These are phyloP conservation scores for Saccostrea cuccullata DNA, from an alignment of 1,140 invertebrate species.

Conservation along the genomic window DNA sequence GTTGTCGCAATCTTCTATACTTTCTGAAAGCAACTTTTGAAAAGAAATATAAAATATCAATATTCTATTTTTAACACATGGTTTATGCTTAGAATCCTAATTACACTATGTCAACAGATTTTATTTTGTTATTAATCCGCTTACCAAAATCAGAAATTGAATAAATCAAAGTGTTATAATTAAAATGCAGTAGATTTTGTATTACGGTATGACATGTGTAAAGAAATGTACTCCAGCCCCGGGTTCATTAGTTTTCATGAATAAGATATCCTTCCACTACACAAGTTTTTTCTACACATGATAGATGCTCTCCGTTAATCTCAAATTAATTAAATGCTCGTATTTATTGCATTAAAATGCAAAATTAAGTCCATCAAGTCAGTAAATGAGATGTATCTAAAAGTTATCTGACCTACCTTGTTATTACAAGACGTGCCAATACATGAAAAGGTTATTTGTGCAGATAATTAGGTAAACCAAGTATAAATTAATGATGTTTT, in stretches of 20 bases:
- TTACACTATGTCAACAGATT: neutral
- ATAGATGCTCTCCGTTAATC: too few relatives aligned
- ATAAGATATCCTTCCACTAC: neutral
- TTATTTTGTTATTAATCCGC: neutral
- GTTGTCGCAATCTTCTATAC: neutral
- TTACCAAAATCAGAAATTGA: neutral
- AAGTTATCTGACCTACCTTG: too few relatives aligned
- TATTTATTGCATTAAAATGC: too few relatives aligned
- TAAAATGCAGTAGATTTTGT: neutral
- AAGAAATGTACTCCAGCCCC: neutral
- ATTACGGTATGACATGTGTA: neutral
- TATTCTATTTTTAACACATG: neutral
- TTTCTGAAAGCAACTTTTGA: neutral
- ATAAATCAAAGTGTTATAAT: neutral
- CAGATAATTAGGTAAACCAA: too few relatives aligned
- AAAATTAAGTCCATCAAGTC: too few relatives aligned
- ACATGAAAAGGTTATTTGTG: too few relatives aligned
- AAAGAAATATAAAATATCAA: neutral
- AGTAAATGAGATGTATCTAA: too few relatives aligned
- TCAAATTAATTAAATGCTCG: too few relatives aligned
- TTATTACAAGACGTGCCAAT: too few relatives aligned
- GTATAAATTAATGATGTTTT: too few relatives aligned
- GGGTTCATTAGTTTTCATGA: neutral
- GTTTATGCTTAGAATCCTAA: too few relatives aligned
- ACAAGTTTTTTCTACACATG: too few relatives aligned